Evolutionary conservation across 1,140 invertebrate genomes (phyloP).

Genomic region (Heliconius melpomene): DNA sequence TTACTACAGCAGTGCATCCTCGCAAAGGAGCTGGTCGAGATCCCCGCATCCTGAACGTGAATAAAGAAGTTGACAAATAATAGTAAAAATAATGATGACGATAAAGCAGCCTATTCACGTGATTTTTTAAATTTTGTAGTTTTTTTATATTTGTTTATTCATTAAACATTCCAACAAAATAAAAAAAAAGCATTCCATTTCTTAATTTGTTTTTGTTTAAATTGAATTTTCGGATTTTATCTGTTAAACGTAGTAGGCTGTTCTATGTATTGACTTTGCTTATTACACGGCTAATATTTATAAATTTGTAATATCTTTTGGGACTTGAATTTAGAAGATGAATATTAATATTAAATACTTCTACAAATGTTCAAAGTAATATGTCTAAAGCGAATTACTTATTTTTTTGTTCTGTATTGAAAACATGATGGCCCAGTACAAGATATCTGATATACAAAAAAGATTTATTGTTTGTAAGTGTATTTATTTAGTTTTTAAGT

Average conservation of each 20-base stretch:
- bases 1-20: slow-evolving; percentile 83
- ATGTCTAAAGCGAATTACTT: not conserved
- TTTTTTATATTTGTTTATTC: not conserved
- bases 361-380: slow-evolving; percentile 4
- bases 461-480: not conserved
- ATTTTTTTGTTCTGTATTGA: not conserved
- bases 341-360: not conserved
- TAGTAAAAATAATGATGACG: not conserved
- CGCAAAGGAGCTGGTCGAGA: slow-evolving; percentile 65
- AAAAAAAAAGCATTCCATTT: not conserved
- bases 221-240: not conserved
- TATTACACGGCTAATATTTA: not conserved
- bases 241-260: not conserved
- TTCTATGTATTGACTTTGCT: not conserved
- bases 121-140: not conserved
- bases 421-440: not conserved
- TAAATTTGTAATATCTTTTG: not conserved
- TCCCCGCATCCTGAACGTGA: slow-evolving; percentile 59
- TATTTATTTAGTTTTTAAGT: slow-evolving; percentile 36
- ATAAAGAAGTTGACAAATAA: slow-evolving; percentile 23
- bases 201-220: not conserved
- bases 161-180: not conserved
- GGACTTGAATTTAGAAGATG: not conserved
- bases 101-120: slow-evolving; percentile 19
- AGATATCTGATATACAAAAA: not conserved